Conservation (phyloP, 2,113 vertebrate species). For the Nothocercus julius region DNA sequence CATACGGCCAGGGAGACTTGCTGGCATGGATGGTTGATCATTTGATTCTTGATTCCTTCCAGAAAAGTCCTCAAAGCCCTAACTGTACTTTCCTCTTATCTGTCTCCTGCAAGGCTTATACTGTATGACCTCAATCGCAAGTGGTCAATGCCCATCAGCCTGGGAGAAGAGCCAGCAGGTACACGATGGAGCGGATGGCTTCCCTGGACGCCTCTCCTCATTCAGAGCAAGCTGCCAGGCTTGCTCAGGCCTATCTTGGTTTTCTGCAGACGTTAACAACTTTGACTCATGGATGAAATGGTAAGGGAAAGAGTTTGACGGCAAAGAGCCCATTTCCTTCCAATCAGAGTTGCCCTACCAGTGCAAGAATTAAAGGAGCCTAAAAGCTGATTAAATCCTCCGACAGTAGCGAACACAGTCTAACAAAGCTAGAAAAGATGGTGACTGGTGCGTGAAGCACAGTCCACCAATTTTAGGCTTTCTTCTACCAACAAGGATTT, state of each 20-base stretch:
- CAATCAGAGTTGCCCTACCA: not conserved
- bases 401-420: not conserved
- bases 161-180: not conserved
- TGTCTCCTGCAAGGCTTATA: not conserved
- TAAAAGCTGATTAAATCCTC: not conserved
- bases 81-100: not conserved
- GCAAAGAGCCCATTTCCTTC: not conserved
- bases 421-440: not conserved
- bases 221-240: not conserved
- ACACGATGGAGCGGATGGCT: not conserved
- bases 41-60: not conserved
- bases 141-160: not conserved
- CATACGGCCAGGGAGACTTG: not conserved
- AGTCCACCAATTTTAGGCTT: not conserved
- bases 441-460: not conserved
- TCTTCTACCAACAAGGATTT: not conserved
- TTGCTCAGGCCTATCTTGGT: rapidly evolving
- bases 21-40: not conserved
- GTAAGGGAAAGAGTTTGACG: not conserved
- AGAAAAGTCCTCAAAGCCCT: not conserved
- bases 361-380: not conserved
- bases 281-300: not conserved
- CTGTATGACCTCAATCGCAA: not conserved
- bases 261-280: not conserved
- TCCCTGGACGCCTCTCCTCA: not conserved